These are phyloP conservation scores for Rhombomys opimus DNA, from an alignment of 2,113 vertebrate species.

Conservation along the genomic window DNA sequence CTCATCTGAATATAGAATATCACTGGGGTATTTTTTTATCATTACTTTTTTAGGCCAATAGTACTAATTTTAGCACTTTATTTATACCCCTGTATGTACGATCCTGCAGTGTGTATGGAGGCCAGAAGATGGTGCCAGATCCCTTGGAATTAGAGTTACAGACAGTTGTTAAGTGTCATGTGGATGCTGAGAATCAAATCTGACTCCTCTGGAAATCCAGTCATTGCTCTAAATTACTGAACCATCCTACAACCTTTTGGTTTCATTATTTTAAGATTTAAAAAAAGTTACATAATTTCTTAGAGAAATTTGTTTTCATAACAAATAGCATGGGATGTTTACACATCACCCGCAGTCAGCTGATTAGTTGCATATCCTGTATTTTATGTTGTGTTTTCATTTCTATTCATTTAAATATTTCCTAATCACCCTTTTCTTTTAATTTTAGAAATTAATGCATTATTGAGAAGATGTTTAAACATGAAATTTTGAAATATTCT, in stretches of 20 bases:
- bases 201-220: background rate
- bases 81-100: background rate
- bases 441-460: background rate
- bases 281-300: slow-evolving; percentile 13
- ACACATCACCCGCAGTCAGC: background rate
- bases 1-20: background rate
- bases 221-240: background rate
- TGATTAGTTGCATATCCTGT: background rate
- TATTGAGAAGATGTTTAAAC: background rate
- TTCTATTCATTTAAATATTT: slow-evolving; percentile 8
- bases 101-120: background rate
- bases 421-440: background rate
- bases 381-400: slow-evolving; percentile 23
- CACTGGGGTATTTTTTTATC: background rate
- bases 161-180: background rate
- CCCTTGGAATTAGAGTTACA: background rate
- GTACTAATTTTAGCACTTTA: background rate
- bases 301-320: background rate
- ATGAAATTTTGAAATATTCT: background rate
- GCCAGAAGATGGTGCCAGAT: background rate
- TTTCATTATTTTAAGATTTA: slow-evolving; percentile 27
- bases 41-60: background rate
- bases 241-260: background rate
- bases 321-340: background rate
- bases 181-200: background rate